Conservation (phyloP, 2,113 vertebrate species). For the Rhagologus leucostigma region DNA sequence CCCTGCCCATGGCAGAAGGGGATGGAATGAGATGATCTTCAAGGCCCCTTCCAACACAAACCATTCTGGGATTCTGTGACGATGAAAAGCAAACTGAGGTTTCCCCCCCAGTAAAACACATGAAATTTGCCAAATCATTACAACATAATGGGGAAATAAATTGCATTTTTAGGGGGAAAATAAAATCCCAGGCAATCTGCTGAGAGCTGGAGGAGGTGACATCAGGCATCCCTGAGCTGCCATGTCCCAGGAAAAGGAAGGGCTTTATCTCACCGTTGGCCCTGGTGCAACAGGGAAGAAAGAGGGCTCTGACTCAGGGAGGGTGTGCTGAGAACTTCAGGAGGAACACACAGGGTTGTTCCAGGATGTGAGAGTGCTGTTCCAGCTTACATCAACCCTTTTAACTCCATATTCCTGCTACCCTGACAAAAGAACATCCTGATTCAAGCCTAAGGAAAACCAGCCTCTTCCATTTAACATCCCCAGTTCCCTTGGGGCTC, state of each 20-base stretch:
- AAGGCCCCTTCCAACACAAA: neutral
- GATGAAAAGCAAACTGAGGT: neutral
- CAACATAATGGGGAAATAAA: neutral
- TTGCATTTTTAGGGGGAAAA: neutral
- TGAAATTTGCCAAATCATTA: neutral
- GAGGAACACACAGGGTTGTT: neutral
- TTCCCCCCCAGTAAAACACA: accelerated
- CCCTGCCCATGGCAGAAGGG: neutral
- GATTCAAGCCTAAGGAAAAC: neutral
- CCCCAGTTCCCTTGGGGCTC: neutral
- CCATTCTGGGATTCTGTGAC: neutral
- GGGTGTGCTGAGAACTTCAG: neutral
- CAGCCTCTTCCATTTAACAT: accelerated
- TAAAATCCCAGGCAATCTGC: neutral
- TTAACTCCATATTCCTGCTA: neutral
- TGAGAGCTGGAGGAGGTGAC: neutral
- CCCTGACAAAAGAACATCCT: neutral
- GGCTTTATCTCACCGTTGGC: neutral
- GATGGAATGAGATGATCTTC: neutral
- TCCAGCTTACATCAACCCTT: neutral
- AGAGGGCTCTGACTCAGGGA: conserved; percentile 17
- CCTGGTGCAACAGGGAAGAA: neutral
- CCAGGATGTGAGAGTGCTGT: neutral
- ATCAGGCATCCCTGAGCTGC: neutral
- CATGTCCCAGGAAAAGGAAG: neutral